These are phyloP conservation scores for Oncopodura yosiiana DNA, from an alignment of 1,140 invertebrate species.

Conservation along the genomic window DNA sequence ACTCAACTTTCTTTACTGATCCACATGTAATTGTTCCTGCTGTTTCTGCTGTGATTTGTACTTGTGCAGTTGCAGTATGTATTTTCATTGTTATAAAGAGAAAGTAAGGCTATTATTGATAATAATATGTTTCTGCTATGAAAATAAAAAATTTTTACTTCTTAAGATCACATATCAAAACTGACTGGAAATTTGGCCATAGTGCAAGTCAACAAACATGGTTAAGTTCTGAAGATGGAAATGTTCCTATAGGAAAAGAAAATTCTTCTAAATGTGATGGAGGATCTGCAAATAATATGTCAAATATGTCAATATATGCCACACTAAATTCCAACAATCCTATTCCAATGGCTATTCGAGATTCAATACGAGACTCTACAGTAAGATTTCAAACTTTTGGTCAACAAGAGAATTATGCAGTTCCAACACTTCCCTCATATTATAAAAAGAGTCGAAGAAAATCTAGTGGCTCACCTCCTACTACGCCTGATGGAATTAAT, in stretches of 20 bases:
- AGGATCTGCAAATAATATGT: background rate
- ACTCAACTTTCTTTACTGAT: slow-evolving; percentile 20
- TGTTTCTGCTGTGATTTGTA: slow-evolving; percentile 29
- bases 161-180: slow-evolving; percentile 6
- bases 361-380: slow-evolving; percentile 27
- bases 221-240: slow-evolving; percentile 22
- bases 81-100: slow-evolving; percentile 27
- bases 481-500: slow-evolving; percentile 12
- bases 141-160: background rate
- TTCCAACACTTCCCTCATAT: slow-evolving; percentile 1
- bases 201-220: slow-evolving; percentile 32
- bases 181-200: slow-evolving; percentile 25
- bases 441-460: slow-evolving; percentile 25
- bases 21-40: slow-evolving; percentile 32
- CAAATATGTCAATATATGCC: slow-evolving; percentile 30
- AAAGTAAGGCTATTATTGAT: slow-evolving; percentile 8
- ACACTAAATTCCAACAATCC: slow-evolving; percentile 29
- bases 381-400: slow-evolving; percentile 30
- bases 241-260: background rate
- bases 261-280: background rate
- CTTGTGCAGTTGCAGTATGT: slow-evolving; percentile 25
- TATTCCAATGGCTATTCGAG: slow-evolving; percentile 29
- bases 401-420: slow-evolving; percentile 28
- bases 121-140: slow-evolving; percentile 2
- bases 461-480: background rate